Evolutionary conservation across 2,797 vertebrate species (phyloP).

Genomic region (Paramormyrops hopkinsi): DNA sequence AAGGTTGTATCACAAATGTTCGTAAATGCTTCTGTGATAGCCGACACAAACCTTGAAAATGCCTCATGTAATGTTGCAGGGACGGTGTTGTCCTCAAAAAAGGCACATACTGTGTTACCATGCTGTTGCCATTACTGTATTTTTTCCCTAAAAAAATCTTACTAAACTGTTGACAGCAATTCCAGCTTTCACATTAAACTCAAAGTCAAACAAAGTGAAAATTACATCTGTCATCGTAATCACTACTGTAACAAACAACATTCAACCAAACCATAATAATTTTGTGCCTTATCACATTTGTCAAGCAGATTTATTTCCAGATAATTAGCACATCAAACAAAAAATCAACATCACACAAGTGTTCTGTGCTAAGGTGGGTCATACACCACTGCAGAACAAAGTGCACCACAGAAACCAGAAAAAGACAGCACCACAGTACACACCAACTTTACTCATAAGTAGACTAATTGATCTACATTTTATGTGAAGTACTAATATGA

Average conservation of each 20-base stretch:
- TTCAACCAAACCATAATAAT: background rate
- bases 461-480: background rate
- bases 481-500: background rate
- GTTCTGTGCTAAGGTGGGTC: background rate
- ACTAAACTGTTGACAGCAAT: background rate
- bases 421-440: background rate
- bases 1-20: conserved; percentile 31
- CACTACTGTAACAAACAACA: background rate
- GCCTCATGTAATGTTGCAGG: background rate
- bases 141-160: background rate
- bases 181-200: background rate
- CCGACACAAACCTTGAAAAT: background rate
- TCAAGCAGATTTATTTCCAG: background rate
- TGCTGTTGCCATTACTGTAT: background rate
- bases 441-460: background rate
- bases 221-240: background rate
- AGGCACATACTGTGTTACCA: background rate
- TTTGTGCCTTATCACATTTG: background rate
- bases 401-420: background rate
- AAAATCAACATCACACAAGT: background rate
- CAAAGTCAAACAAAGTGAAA: background rate
- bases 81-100: background rate
- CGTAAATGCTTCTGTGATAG: background rate
- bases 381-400: background rate
- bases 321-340: background rate